Evolutionary conservation across 2,797 vertebrate species (phyloP), one percentile per base, ranked within the genome.

Genomic region (Octomys mimax): DNA sequence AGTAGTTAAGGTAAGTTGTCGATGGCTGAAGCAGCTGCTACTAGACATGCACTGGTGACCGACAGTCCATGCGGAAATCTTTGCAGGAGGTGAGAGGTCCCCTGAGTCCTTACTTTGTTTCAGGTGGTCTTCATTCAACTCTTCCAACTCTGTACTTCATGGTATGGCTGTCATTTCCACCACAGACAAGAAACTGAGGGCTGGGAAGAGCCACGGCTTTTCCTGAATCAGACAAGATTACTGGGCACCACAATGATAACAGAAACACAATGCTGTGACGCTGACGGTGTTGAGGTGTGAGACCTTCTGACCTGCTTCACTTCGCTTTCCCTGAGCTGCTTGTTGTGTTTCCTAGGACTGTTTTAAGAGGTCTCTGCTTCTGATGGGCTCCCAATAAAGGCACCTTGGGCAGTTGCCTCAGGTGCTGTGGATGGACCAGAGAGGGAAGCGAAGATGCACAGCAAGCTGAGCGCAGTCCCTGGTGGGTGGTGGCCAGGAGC

Each of bases 41-140:
- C 24, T 90, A 75, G n/a, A 33, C 1, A 68, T 39, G 26, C 46
- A 0, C n/a, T 11, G 2, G 6, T 28, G 36, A 21, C 54, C 5
- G 62, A 33, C 21, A 19, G 46, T 46, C 46, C 28, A n/a, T 54
- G 62, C 2, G 2, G 77, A 59, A 3, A 10, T 42, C 0, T 28
- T 70, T 22, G 0, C 21, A 8, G n/a, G 52, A 8, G 36, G 49
- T 0, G 1, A 36, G 2, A 26, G 19, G 0, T 7, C 28, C 21
- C 5, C 14, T 2, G 24, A 52, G 49, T 57, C 57, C 57, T 82
- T 19, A 2, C 31, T 16, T 2, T 1, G 3, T 36, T 28, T 26
- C 39, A 10, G n/a, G 46, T 2, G 0, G 36, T 54, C 28, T 26
- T 33, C 1, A 0, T 28, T 52, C 22, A 39, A 2, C 61, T 57